Percentiles rank a stretch among this genome's conserved stretches.
Evolutionary conservation across 23 tunicate genomes (phyloP).

Genomic region (Aplidium turbinatum): DNA sequence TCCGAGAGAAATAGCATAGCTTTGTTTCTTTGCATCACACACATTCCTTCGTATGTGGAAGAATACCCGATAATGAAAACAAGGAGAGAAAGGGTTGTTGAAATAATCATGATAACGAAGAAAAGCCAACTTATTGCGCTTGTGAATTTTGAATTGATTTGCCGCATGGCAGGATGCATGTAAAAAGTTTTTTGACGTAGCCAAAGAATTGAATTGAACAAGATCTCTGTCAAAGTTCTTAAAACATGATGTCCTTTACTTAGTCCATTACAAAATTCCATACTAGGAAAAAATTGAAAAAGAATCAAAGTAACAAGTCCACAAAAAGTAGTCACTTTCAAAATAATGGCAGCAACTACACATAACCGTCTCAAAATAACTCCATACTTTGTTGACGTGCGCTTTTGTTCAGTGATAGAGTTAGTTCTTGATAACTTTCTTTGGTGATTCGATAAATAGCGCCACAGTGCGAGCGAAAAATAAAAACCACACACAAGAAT

Average conservation of each 20-base stretch:
- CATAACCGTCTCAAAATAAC: slow-evolving; percentile 6
- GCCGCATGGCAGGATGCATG: slow-evolving; percentile 54
- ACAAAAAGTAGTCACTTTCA: background rate
- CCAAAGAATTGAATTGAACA: slow-evolving; percentile 64
- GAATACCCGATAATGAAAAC: slow-evolving; percentile 28
- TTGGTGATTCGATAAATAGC: background rate
- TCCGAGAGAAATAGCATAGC: background rate
- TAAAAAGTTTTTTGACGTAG: slow-evolving; percentile 62
- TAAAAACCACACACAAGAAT: background rate
- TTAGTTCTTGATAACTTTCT: background rate
- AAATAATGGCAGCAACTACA: slow-evolving; percentile 4
- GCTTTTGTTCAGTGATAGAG: background rate
- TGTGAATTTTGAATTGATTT: slow-evolving; percentile 35
- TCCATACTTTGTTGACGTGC: background rate
- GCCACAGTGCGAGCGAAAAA: background rate
- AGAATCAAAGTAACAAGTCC: background rate
- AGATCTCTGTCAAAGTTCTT: slow-evolving; percentile 39
- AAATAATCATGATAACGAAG: slow-evolving; percentile 40
- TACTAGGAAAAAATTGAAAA: slow-evolving; percentile 18
- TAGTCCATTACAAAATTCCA: slow-evolving; percentile 8
- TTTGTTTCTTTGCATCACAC: slow-evolving; percentile 17
- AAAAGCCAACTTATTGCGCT: slow-evolving; percentile 47
- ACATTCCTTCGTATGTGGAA: background rate
- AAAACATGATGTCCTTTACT: slow-evolving; percentile 38
- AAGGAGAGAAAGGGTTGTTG: slow-evolving; percentile 24